Evolutionary conservation across 1,140 invertebrate species (phyloP).

Genomic region (Trachymyrmex septentrionalis): DNA sequence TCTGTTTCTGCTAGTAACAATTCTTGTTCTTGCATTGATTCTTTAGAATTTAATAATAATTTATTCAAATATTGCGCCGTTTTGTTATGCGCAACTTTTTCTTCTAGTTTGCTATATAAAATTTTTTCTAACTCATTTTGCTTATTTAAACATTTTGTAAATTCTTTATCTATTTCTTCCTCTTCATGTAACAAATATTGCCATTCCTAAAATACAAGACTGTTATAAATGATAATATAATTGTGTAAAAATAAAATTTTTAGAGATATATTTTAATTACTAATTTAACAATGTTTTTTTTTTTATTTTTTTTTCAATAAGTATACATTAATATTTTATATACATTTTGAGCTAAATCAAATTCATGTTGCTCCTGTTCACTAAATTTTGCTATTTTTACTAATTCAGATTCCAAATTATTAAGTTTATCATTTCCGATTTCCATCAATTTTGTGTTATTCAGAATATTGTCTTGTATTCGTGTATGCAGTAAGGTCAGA

Average conservation of each 20-base stretch:
- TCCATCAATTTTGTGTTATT: slow-evolving; percentile 75
- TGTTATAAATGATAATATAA: slow-evolving; percentile 22
- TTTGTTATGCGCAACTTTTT: slow-evolving; percentile 90
- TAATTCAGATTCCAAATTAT: slow-evolving; percentile 86
- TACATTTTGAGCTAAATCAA: slow-evolving; percentile 81
- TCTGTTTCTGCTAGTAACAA: slow-evolving; percentile 88
- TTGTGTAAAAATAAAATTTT: background rate
- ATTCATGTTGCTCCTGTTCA: slow-evolving; percentile 88
- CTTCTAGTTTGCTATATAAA: slow-evolving; percentile 89
- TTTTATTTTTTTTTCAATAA: slow-evolving; percentile 32
- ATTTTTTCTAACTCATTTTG: slow-evolving; percentile 89
- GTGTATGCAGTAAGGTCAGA: slow-evolving; percentile 88
- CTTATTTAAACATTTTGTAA: slow-evolving; percentile 86
- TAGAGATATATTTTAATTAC: slow-evolving; percentile 12
- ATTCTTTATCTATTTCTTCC: slow-evolving; percentile 84
- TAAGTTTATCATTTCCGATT: slow-evolving; percentile 77
- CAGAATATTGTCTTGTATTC: slow-evolving; percentile 87
- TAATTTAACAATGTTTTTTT: slow-evolving; percentile 7
- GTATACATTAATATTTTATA: slow-evolving; percentile 49
- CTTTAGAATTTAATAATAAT: slow-evolving; percentile 84
- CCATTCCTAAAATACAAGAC: slow-evolving; percentile 75
- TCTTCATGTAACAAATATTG: slow-evolving; percentile 78
- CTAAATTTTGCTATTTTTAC: slow-evolving; percentile 86
- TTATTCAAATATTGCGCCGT: slow-evolving; percentile 85
- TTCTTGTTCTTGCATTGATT: slow-evolving; percentile 86